phyloP scores from a whole-genome alignment of 2,113 vertebrate species.

The Lasiurus borealis region DNA sequence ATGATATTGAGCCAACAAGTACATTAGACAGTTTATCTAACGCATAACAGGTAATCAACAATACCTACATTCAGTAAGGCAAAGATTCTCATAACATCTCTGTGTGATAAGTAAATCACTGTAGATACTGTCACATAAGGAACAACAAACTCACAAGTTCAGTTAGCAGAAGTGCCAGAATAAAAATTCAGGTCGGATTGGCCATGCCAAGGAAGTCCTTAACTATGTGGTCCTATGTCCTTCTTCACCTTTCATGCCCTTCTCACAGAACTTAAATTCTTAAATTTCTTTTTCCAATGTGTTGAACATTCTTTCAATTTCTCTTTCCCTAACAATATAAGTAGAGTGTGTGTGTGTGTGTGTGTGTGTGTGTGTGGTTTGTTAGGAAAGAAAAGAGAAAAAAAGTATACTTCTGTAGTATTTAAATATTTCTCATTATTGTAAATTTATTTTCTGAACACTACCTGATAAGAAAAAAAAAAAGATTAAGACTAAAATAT shows the following conservation, averaged over 20 bases:
- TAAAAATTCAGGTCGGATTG: neutral
- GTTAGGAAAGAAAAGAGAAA: neutral
- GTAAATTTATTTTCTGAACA: slow-evolving; percentile 13
- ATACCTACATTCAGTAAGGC: neutral
- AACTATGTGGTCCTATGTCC: fast-evolving
- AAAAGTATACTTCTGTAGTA: neutral
- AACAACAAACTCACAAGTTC: neutral
- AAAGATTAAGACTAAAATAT: neutral
- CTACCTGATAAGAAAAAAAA: neutral
- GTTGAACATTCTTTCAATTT: neutral
- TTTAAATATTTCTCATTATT: neutral
- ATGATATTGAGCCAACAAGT: neutral
- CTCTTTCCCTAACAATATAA: neutral
- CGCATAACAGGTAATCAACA: neutral
- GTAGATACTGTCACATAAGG: neutral
- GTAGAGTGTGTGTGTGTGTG: no score
- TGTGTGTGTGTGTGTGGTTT: neutral
- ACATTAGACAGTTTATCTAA: neutral
- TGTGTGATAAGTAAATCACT: neutral
- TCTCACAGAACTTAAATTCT: neutral
- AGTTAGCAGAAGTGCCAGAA: neutral
- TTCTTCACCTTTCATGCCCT: neutral
- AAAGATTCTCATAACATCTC: neutral
- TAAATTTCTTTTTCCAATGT: neutral
- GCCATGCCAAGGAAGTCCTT: neutral